Evolutionary conservation across 1,140 invertebrate species (phyloP).

Genomic region (Elymnias hypermnestra): DNA sequence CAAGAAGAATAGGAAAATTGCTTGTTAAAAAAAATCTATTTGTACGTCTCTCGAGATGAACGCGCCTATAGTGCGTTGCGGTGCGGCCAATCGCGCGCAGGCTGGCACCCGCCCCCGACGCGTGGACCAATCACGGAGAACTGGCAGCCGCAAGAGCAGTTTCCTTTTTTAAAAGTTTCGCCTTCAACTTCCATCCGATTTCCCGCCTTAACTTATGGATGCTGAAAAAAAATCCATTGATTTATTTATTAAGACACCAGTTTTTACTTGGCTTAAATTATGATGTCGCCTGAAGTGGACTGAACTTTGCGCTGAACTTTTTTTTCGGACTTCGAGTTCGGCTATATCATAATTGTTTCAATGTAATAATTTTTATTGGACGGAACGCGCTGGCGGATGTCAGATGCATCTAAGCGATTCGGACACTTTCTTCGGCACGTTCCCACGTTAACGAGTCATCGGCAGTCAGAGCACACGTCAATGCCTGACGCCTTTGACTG

Average conservation of each 20-base stretch:
- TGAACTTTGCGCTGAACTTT: constrained; percentile 27
- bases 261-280: constrained; percentile 64
- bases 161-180: constrained; percentile 74
- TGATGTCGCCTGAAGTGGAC: constrained; percentile 48
- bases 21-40: constrained; percentile 74
- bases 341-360: not conserved
- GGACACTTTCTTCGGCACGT: constrained; percentile 31
- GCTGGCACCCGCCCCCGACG: constrained; percentile 44
- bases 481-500: constrained; percentile 12
- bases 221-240: constrained; percentile 61
- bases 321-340: constrained; percentile 33
- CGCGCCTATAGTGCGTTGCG: constrained; percentile 56
- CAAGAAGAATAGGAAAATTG: constrained; percentile 75
- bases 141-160: constrained; percentile 51
- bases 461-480: constrained; percentile 28
- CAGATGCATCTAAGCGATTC: constrained; percentile 33
- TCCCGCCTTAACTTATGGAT: constrained; percentile 67
- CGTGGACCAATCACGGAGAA: constrained; percentile 40
- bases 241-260: constrained; percentile 62
- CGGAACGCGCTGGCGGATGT: not conserved
- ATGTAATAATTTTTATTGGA: too few relatives aligned
- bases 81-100: constrained; percentile 51
- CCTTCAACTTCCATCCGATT: constrained; percentile 68
- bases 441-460: constrained; percentile 36
- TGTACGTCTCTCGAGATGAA: constrained; percentile 63